Conservation (phyloP, 2,113 vertebrate species). For the Hirundichthys speculiger region DNA sequence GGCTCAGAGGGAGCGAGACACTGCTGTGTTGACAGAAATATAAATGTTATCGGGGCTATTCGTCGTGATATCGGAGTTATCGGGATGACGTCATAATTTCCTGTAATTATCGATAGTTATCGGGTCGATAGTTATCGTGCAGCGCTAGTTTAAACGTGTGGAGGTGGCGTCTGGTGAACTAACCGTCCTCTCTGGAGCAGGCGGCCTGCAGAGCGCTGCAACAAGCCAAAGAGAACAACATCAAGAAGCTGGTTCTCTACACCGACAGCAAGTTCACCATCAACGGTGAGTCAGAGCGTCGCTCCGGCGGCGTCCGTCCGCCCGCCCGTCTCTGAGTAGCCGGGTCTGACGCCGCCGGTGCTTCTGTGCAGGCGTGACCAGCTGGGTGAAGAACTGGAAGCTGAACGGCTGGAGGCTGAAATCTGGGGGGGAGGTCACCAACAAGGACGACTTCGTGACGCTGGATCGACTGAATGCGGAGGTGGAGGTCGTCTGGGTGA, state of each 20-base stretch:
- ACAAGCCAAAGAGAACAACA: constrained; percentile 87
- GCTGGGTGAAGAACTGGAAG: constrained; percentile 94
- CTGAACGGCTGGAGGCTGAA: constrained; percentile 90
- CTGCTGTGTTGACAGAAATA: too few relatives aligned
- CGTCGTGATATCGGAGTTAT: too few relatives aligned
- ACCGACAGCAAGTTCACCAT: constrained; percentile 98
- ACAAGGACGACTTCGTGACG: constrained; percentile 89
- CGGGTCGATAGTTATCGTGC: too few relatives aligned
- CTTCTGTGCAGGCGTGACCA: constrained; percentile 86
- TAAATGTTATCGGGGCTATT: too few relatives aligned
- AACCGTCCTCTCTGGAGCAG: constrained; percentile 64
- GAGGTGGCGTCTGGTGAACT: too few relatives aligned
- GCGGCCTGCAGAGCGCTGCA: constrained; percentile 93
- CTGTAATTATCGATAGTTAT: too few relatives aligned
- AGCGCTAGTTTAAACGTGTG: too few relatives aligned
- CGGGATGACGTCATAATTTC: too few relatives aligned
- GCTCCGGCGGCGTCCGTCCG: too few relatives aligned
- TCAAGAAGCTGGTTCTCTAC: constrained; percentile 90
- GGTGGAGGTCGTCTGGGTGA: constrained; percentile 92
- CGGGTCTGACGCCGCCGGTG: neutral
- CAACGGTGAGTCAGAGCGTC: constrained; percentile 86
- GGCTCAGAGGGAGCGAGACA: too few relatives aligned
- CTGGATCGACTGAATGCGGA: constrained; percentile 84
- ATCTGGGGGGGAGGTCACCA: constrained; percentile 83
- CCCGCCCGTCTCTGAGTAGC: too few relatives aligned